These are phyloP conservation scores for Macrophya annulata DNA, from an alignment of 2,888 invertebrate genomes.

Conservation along the genomic window DNA sequence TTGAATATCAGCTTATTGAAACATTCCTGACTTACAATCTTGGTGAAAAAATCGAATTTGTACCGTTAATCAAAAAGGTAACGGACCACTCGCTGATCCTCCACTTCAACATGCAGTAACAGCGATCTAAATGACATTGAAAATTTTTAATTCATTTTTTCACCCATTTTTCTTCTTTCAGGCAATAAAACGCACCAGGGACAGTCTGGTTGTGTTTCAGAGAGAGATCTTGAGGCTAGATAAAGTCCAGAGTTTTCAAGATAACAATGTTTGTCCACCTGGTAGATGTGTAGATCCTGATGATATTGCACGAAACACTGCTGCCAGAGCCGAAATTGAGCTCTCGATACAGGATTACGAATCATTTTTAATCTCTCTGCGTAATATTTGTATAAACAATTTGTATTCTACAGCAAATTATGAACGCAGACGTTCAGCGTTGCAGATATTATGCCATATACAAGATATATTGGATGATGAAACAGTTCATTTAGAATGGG, in stretches of 20 bases:
- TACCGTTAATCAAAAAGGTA: constrained; percentile 89
- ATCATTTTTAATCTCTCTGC: constrained; percentile 80
- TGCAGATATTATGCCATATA: constrained; percentile 81
- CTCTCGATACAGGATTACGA: constrained; percentile 77
- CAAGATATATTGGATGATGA: constrained; percentile 67
- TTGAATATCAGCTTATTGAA: constrained; percentile 85
- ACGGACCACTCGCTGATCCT: constrained; percentile 43
- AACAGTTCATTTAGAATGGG: constrained; percentile 70
- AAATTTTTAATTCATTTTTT: constrained; percentile 25
- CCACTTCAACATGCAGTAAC: neutral
- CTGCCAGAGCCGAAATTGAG: constrained; percentile 71
- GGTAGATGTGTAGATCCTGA: constrained; percentile 56
- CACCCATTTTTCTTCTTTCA: constrained; percentile 62
- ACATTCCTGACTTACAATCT: constrained; percentile 86
- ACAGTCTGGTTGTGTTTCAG: constrained; percentile 76
- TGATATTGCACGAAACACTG: constrained; percentile 67
- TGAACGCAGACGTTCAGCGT: constrained; percentile 82
- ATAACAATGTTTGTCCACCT: neutral
- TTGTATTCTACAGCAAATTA: constrained; percentile 85
- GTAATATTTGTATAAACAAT: constrained; percentile 81
- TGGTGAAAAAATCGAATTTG: constrained; percentile 86
- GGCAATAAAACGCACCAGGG: constrained; percentile 80
- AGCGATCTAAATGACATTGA: no score
- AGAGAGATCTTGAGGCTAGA: constrained; percentile 65
- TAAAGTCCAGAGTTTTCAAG: constrained; percentile 64